Base-by-base conservation (phyloP, 2,888 invertebrate genomes). In the Cephus pygmeus region DNA sequence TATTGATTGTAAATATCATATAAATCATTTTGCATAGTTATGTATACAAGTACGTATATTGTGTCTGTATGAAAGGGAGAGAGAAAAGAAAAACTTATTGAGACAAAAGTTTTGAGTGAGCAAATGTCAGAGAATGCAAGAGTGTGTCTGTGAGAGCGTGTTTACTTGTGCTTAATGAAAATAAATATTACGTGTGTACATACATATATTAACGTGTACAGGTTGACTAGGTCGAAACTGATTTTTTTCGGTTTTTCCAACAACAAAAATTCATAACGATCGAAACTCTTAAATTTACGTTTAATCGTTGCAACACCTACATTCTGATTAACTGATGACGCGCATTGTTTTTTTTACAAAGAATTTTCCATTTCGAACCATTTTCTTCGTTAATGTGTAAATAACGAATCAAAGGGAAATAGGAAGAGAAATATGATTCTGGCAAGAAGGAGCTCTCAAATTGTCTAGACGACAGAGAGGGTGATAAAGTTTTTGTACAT, bases 31-130 rank as follows among this genome's bases (percentile, higher is more conserved):
- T 69, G 68, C 33, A 35, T 73, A 69, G 31, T 76, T 77, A 30
- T 79, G 74, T 36, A 77, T 78, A 68, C 56, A 75, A 75, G 79
- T 75, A 74, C 75, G 33, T 71, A 75, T 79, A 78, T 81, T 81
- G 79, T 78, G 80, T 78, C 79, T 77, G 77, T 80, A 77, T 81
- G 75, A 75, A 78, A 78, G 78, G 73, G 30, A 79, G 71, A 77
- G 73, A 75, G 34, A 73, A 31, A 73, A 73, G 4, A 31, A 76
- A n/a, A 73, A 80, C 77, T 80, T 80, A 76, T 77, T 76, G 77
- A 79, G 77, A 77, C 69, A 69, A 81, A 71, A 76, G 78, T 75
- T 75, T 79, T 75, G 73, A 81, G 80, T 33, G 75, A 80, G 75
- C 69, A 71, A 69, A 79, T 15, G 56, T 56, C 56, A 9, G 23